These are phyloP conservation scores for Tadarida brasiliensis DNA, from an alignment of 2,797 vertebrate species.

Conservation along the genomic window DNA sequence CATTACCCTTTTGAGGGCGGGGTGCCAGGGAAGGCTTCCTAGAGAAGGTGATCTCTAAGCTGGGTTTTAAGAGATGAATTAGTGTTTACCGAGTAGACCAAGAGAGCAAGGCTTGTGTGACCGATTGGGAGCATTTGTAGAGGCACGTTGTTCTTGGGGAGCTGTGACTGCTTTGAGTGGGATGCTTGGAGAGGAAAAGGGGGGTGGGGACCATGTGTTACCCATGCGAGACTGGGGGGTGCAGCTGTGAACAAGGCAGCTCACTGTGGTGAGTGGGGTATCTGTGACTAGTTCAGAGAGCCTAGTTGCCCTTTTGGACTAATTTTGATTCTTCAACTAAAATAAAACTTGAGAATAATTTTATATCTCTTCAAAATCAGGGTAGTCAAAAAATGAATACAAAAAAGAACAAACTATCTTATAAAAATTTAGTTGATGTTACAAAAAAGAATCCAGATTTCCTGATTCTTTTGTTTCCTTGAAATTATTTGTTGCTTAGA, in stretches of 20 bases:
- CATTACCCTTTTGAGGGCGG: not conserved
- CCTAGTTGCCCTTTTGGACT: not conserved
- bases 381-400: not conserved
- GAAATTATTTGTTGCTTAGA: slow-evolving; percentile 12
- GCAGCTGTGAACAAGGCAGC: not conserved
- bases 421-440: not conserved
- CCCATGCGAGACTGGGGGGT: not conserved
- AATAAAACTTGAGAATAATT: not conserved
- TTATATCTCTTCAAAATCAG: slow-evolving; percentile 14
- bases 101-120: accelerated
- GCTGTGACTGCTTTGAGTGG: not conserved
- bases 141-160: not conserved
- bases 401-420: not conserved
- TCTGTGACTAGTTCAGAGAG: not conserved
- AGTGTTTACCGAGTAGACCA: not conserved
- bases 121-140: too few relatives aligned
- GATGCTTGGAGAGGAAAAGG: too few relatives aligned
- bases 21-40: not conserved
- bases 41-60: not conserved
- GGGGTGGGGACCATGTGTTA: accelerated
- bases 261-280: not conserved
- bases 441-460: not conserved
- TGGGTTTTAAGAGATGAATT: not conserved
- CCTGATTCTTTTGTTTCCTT: not conserved
- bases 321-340: slow-evolving; percentile 21